Evolutionary conservation across 2,888 invertebrate genomes (phyloP).

Genomic region (Onchidella celtica): DNA sequence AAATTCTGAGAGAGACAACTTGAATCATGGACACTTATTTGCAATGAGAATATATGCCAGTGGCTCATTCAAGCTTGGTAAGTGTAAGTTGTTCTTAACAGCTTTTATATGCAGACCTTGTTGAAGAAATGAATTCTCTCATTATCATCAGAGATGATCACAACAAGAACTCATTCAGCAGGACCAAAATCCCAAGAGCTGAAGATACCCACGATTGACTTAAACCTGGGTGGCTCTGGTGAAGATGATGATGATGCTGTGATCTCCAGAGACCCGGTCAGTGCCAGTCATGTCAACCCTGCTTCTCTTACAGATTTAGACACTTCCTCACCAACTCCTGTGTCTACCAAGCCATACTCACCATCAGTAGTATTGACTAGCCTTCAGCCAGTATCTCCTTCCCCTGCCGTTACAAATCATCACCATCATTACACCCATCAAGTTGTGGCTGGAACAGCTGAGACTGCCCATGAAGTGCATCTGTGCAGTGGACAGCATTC

Average conservation of each 20-base stretch:
- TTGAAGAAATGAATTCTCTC: slow-evolving; percentile 40
- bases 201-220: slow-evolving; percentile 66
- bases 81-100: too few species aligned
- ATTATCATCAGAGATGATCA: slow-evolving; percentile 29
- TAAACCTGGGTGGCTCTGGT: slow-evolving; percentile 73
- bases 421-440: slow-evolving; percentile 8
- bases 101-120: slow-evolving; percentile 24
- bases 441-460: background rate
- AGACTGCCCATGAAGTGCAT: too few species aligned
- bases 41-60: too few species aligned
- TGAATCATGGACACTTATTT: too few species aligned
- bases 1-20: too few species aligned
- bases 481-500: slow-evolving; percentile 25
- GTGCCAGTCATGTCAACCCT: slow-evolving; percentile 49
- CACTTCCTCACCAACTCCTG: slow-evolving; percentile 50
- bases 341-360: slow-evolving; percentile 16
- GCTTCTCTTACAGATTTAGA: slow-evolving; percentile 67
- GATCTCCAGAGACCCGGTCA: slow-evolving; percentile 15
- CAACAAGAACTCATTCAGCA: background rate
- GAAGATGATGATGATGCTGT: slow-evolving; percentile 63
- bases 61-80: too few species aligned
- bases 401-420: slow-evolving; percentile 4
- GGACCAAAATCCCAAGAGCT: background rate
- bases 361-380: slow-evolving; percentile 4
- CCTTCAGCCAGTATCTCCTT: background rate